phyloP scores from a whole-genome alignment of 2,888 invertebrate species.

The Mactromeris polynyma region DNA sequence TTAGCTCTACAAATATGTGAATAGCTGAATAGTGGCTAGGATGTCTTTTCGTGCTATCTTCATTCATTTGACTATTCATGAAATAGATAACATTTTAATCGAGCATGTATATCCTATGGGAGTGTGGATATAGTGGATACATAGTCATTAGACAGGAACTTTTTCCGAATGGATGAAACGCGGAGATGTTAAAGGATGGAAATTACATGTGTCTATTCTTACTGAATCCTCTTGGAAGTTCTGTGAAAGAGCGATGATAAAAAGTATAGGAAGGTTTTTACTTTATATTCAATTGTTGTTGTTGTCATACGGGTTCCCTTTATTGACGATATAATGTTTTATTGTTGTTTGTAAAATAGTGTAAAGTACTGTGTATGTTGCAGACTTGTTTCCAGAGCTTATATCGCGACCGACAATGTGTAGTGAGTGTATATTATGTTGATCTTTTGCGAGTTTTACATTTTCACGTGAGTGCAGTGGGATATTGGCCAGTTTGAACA shows the following conservation, averaged over 20 bases:
- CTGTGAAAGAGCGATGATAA: neutral
- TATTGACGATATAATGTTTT: neutral
- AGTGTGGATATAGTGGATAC: neutral
- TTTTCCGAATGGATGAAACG: neutral
- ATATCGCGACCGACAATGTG: conserved; percentile 13
- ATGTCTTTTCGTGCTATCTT: too few relatives aligned
- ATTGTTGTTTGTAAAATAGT: conserved; percentile 6
- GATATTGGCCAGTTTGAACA: neutral
- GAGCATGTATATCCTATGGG: neutral
- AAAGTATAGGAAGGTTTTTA: neutral
- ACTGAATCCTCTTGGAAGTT: too few relatives aligned
- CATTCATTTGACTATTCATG: too few relatives aligned
- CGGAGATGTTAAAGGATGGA: neutral
- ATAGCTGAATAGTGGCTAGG: too few relatives aligned
- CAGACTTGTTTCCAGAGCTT: neutral
- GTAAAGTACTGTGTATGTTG: neutral
- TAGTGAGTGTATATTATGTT: neutral
- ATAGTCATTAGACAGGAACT: neutral
- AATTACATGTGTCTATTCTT: too few relatives aligned
- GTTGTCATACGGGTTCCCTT: conserved; percentile 6
- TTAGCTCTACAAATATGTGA: too few relatives aligned
- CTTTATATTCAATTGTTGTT: neutral
- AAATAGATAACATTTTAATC: neutral
- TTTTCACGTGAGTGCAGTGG: neutral
- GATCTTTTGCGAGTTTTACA: neutral